Base-by-base conservation (phyloP, 2,113 vertebrate species). In the Cyanoderma ruficeps region DNA sequence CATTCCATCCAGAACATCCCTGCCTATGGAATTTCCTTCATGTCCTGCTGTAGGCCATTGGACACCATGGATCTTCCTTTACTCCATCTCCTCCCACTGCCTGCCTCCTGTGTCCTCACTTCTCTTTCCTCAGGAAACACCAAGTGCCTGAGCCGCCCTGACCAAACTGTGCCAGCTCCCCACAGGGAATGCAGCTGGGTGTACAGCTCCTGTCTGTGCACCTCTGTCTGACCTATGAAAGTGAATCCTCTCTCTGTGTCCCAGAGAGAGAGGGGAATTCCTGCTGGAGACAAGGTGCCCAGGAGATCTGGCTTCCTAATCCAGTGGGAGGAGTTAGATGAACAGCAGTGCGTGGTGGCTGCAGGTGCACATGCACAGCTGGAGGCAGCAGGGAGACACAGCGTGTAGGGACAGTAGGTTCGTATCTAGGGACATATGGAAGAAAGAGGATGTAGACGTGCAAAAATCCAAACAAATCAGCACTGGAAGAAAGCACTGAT, bases 351-450 rank as follows among this genome's bases (percentile, higher is more conserved):
- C 1, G 0, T 50, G 63, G 20, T 65, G n/a, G 25, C 64, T 72
- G 70, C 81, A 55, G 31, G 15, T 60, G n/a, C 33, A 4, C 27
- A 24, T 9, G 21, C 50, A 44, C 33, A 42, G 24, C 28, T 82
- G 5, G 20, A 82, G 37, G 27, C 3, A 3, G 33, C 30, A 50
- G 41, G 10, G 68, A 67, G 33, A 35, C 9, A 19, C 21, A 17
- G 5, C 0, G 0, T 24, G 16, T 13, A 13, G 15, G 30, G 33
- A 47, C 47, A 31, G 2, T 6, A 8, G 7, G 33, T 28, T 39
- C 4, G 0, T 6, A 13, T 5, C 7, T 4, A 25, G 21, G 31
- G 20, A 35, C 21, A 12, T 5, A 20, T 2, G 4, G 59, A 24
- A 52, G 25, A 52, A 35, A 63, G 24, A 59, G 44, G 13, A 31